Evolutionary conservation across 2,888 invertebrate genomes (phyloP), one percentile per base, ranked within the genome.

Genomic region (Andrena minutula): DNA sequence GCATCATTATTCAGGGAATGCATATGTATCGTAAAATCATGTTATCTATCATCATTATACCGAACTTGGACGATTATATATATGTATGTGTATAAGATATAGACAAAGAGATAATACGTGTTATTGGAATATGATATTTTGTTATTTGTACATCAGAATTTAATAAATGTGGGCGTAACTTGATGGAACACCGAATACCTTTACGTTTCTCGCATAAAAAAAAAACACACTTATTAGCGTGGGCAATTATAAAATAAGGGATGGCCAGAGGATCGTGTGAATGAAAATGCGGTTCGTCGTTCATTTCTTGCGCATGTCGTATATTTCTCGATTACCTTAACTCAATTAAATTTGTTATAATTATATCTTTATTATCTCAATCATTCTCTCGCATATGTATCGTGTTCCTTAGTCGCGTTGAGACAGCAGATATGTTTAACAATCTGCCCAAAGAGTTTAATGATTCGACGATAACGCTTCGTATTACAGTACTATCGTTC

Each of bases 301-400:
- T 90, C 83, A 85, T 89, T 91, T 88, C 89, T 91, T 91, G 91
- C 91, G 92, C 91, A 92, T 92, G 91, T 92, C 90, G 92, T 92
- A 92, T 92, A 92, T 93, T 91, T 92, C 88, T 92, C 92, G 92
- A 89, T 91, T 92, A 92, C 87, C 90, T 91, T 92, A 90, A 90
- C 83, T 90, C 89, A 91, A 88, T 89, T 89, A 88, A 89, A 88
- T 91, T 90, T 90, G 89, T 91, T 90, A 91, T 91, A 91, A 90
- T 91, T 88, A 89, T 91, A 89, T 89, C 88, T 91, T 89, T 86
- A 89, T 88, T 90, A 88, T 91, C 83, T 89, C 86, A 85, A 86
- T 89, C 85, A 84, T 88, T 91, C 87, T 86, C 82, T 88, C 86
- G 84, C 80, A 84, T 88, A 81, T 88, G 74, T 85, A 86, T 89